Evolutionary conservation across 2,888 invertebrate species (phyloP).

Genomic region (Pachliopta kotzebuea): DNA sequence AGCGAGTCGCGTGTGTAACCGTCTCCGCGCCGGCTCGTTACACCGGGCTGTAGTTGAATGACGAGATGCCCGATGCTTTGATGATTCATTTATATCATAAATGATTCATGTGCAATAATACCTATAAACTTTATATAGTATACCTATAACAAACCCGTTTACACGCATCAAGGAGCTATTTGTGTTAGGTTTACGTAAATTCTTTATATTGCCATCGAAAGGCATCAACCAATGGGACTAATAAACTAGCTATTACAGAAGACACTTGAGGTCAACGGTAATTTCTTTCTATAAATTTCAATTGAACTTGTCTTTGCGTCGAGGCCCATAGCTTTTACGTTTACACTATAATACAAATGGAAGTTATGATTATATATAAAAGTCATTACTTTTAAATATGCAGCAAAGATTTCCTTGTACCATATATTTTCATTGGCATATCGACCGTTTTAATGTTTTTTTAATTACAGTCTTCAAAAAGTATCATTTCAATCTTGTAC

Average conservation of each 20-base stretch:
- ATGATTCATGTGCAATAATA: slow-evolving; percentile 63
- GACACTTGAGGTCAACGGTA: slow-evolving; percentile 24
- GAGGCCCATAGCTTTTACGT: not conserved
- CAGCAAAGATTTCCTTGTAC: too few relatives aligned
- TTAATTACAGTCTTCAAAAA: too few relatives aligned
- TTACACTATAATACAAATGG: not conserved
- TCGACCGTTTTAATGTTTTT: too few relatives aligned
- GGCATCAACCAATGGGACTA: slow-evolving; percentile 13
- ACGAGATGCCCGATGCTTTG: slow-evolving; percentile 61
- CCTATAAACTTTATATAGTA: slow-evolving; percentile 49
- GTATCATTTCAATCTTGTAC: too few relatives aligned
- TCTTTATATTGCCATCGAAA: slow-evolving; percentile 45
- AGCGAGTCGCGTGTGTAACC: slow-evolving; percentile 49
- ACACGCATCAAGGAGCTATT: slow-evolving; percentile 41
- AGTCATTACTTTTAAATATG: too few relatives aligned
- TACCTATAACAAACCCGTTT: slow-evolving; percentile 36
- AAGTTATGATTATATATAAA: not conserved
- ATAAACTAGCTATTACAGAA: slow-evolving; percentile 6
- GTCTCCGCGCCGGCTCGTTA: slow-evolving; percentile 55
- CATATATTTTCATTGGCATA: too few relatives aligned
- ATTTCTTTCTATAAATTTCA: slow-evolving; percentile 24
- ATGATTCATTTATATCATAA: slow-evolving; percentile 71
- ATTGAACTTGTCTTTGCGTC: slow-evolving; percentile 7
- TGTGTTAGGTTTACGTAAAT: slow-evolving; percentile 53
- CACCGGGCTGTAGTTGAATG: slow-evolving; percentile 66